phyloP scores from a whole-genome alignment of 2,888 invertebrate species.

The Drosophila putrida region DNA sequence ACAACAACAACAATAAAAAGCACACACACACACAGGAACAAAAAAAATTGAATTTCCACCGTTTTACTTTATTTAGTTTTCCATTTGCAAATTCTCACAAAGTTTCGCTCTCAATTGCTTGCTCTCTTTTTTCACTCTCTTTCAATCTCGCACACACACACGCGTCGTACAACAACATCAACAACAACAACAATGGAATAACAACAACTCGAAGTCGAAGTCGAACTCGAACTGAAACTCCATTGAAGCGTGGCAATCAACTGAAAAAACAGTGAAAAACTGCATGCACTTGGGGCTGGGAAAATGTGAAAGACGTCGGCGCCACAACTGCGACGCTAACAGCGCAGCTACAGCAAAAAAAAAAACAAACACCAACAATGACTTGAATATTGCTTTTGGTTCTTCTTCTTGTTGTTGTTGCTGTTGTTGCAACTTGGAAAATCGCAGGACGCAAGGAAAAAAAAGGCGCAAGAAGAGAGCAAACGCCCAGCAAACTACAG shows the following conservation, averaged over 20 bases:
- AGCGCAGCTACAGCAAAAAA: constrained; percentile 12
- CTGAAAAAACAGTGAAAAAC: constrained; percentile 69
- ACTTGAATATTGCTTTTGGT: constrained; percentile 5
- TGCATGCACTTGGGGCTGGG: constrained; percentile 48
- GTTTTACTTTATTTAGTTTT: not conserved
- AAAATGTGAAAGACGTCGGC: constrained; percentile 52
- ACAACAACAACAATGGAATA: constrained; percentile 42
- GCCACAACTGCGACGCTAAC: constrained; percentile 21
- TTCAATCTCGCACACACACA: constrained; percentile 7
- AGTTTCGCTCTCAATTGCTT: constrained; percentile 1
- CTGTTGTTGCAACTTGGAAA: constrained; percentile 28
- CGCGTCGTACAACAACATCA: constrained; percentile 32
- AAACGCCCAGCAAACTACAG: constrained; percentile 19
- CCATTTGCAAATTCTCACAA: constrained; percentile 12
- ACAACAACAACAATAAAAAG: constrained; percentile 18
- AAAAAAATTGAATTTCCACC: constrained; percentile 6
- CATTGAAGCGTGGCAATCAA: constrained; percentile 83
- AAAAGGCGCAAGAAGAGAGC: constrained; percentile 12
- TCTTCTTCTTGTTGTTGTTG: constrained; percentile 14
- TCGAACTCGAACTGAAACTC: constrained; percentile 72
- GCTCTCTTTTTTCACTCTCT: not conserved
- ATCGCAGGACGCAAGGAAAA: constrained; percentile 9
- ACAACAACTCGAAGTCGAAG: constrained; percentile 34
- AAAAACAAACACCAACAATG: not conserved
- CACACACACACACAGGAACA: constrained; percentile 9